Evolutionary conservation across 1,140 invertebrate genomes (phyloP).

Genomic region (Lucilia cuprina): DNA sequence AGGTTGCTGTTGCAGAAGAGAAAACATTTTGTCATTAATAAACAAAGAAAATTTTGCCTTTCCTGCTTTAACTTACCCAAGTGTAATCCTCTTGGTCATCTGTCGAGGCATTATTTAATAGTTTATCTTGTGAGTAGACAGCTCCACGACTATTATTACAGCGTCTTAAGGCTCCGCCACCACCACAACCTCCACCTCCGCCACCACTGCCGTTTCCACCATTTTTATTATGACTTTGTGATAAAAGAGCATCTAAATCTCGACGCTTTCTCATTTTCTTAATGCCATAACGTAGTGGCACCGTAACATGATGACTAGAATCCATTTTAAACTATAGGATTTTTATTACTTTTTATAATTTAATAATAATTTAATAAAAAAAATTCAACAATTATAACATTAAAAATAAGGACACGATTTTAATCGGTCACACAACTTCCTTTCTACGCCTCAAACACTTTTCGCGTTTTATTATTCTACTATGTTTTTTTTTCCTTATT

Average conservation of each 20-base stretch:
- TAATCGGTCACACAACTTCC: not conserved
- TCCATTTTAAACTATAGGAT: slow-evolving; percentile 49
- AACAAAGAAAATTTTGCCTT: no score
- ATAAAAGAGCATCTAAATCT: slow-evolving; percentile 65
- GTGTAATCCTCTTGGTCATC: slow-evolving; percentile 63
- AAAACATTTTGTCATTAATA: no score
- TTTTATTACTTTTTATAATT: not conserved
- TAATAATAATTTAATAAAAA: not conserved
- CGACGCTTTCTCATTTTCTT: slow-evolving; percentile 66
- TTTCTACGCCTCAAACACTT: not conserved
- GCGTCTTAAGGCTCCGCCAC: slow-evolving; percentile 34
- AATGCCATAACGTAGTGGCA: slow-evolving; percentile 54
- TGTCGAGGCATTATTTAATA: slow-evolving; percentile 62
- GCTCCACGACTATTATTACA: slow-evolving; percentile 39
- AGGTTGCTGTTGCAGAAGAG: not conserved
- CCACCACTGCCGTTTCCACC: not conserved
- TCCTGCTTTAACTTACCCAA: slow-evolving; percentile 48
- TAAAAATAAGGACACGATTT: not conserved
- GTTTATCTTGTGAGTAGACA: slow-evolving; percentile 60
- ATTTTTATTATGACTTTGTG: slow-evolving; percentile 44
- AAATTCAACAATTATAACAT: not conserved
- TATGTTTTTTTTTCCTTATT: not conserved
- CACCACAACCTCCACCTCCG: not conserved
- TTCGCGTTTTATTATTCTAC: not conserved
- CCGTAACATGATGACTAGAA: slow-evolving; percentile 49